phyloP scores from a whole-genome alignment of 1,140 invertebrate genomes.

The Sycophila sp. region DNA sequence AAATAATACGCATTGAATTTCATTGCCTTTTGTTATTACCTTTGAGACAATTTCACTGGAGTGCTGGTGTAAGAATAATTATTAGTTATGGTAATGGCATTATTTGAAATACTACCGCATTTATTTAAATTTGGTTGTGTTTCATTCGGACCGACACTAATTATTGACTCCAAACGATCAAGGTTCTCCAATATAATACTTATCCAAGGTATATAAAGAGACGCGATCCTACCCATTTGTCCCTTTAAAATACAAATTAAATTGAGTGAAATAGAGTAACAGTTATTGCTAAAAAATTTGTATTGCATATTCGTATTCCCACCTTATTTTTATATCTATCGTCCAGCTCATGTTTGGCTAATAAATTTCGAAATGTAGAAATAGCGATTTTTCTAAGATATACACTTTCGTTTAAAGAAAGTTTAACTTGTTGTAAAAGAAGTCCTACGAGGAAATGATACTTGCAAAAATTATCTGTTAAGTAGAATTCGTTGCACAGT shows the following conservation, averaged over 20 bases:
- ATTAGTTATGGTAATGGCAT: neutral
- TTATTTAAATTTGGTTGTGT: conserved; percentile 43
- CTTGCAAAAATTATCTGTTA: conserved; percentile 84
- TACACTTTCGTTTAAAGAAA: conserved; percentile 83
- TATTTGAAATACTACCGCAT: neutral
- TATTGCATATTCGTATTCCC: neutral
- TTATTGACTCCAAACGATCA: conserved; percentile 68
- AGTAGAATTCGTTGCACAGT: conserved; percentile 69
- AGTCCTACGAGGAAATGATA: conserved; percentile 90
- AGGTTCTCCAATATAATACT: conserved; percentile 87
- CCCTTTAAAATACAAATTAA: conserved; percentile 63
- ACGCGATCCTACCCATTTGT: conserved; percentile 85
- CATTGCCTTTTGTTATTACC: conserved; percentile 9
- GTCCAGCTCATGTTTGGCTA: conserved; percentile 95
- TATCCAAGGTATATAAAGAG: conserved; percentile 91
- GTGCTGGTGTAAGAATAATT: too few relatives aligned
- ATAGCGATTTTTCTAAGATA: conserved; percentile 84
- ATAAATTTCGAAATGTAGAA: conserved; percentile 80
- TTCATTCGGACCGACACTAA: conserved; percentile 54
- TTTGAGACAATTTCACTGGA: conserved; percentile 20
- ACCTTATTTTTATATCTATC: conserved; percentile 82
- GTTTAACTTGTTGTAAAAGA: conserved; percentile 79
- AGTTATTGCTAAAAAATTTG: neutral
- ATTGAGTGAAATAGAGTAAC: too few relatives aligned
- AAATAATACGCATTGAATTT: too few relatives aligned